Evolutionary conservation across 2,113 vertebrate genomes (phyloP).

Genomic region (Rana temporaria): DNA sequence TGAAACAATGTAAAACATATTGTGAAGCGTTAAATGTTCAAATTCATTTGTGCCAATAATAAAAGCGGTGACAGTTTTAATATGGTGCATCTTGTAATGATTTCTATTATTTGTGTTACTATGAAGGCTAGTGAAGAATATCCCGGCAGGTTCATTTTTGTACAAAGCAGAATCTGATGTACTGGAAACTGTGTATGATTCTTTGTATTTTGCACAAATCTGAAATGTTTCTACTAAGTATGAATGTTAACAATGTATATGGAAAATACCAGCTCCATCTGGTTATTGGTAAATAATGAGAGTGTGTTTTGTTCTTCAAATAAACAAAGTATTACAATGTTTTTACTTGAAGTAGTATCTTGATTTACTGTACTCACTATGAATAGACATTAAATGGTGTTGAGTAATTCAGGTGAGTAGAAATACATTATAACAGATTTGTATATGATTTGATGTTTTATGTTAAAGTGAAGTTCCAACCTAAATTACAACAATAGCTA

Average conservation of each 20-base stretch:
- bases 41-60: slow-evolving; percentile 37
- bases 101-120: slow-evolving; percentile 58
- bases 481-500: no score
- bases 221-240: slow-evolving; percentile 72
- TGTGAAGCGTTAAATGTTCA: slow-evolving; percentile 24
- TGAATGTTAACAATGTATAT: slow-evolving; percentile 74
- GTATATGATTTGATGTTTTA: no score
- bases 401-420: background rate
- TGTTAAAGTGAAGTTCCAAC: no score
- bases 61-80: slow-evolving; percentile 32
- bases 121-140: slow-evolving; percentile 42
- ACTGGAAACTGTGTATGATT: slow-evolving; percentile 63
- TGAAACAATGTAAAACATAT: slow-evolving; percentile 10
- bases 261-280: slow-evolving; percentile 68
- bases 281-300: slow-evolving; percentile 71
- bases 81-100: slow-evolving; percentile 51
- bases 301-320: slow-evolving; percentile 80
- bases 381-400: background rate
- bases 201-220: slow-evolving; percentile 77
- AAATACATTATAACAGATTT: background rate
- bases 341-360: slow-evolving; percentile 51
- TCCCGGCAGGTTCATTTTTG: slow-evolving; percentile 61
- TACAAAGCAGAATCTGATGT: slow-evolving; percentile 62
- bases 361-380: slow-evolving; percentile 11
- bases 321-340: slow-evolving; percentile 73